These are phyloP conservation scores for Muschampia plurimacula DNA, from an alignment of 2,888 invertebrate genomes.

Conservation along the genomic window DNA sequence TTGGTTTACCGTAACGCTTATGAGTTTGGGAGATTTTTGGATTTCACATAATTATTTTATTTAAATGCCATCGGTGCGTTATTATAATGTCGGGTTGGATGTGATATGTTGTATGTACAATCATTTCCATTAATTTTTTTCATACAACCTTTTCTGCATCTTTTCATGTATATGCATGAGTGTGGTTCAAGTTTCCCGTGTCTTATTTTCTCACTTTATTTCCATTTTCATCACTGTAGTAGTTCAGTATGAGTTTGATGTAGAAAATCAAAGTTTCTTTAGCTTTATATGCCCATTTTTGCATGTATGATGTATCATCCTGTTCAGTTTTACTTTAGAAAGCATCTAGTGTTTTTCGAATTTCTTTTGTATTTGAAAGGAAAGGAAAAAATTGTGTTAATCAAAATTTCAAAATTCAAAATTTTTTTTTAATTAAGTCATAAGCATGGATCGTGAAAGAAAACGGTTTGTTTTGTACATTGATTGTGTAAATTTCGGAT, in stretches of 20 bases:
- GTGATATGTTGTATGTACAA: slow-evolving; percentile 59
- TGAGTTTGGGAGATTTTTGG: slow-evolving; percentile 55
- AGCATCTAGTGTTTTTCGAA: neutral
- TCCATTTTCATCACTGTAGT: slow-evolving; percentile 58
- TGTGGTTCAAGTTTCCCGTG: slow-evolving; percentile 73
- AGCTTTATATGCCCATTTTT: slow-evolving; percentile 9
- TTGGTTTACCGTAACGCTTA: slow-evolving; percentile 83
- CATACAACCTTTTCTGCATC: slow-evolving; percentile 49
- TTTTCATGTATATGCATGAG: slow-evolving; percentile 81
- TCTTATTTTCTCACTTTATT: slow-evolving; percentile 49
- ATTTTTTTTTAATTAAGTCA: too few species aligned
- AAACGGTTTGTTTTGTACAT: too few species aligned
- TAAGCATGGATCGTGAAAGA: too few species aligned
- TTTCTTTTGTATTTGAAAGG: too few species aligned
- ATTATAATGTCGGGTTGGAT: slow-evolving; percentile 78
- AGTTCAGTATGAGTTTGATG: slow-evolving; percentile 36
- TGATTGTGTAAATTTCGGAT: too few species aligned
- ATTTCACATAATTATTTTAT: slow-evolving; percentile 17
- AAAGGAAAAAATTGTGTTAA: neutral
- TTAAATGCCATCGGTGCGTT: slow-evolving; percentile 50
- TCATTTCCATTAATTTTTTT: slow-evolving; percentile 48
- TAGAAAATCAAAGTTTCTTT: slow-evolving; percentile 33
- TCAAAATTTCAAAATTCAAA: neutral
- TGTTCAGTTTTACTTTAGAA: neutral
- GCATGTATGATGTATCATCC: slow-evolving; percentile 22